A percentile compares a stretch with the other conserved stretches of the same genome.
Conservation (phyloP, 2,888 invertebrate species). For the Pristionchus exspectatus region DNA sequence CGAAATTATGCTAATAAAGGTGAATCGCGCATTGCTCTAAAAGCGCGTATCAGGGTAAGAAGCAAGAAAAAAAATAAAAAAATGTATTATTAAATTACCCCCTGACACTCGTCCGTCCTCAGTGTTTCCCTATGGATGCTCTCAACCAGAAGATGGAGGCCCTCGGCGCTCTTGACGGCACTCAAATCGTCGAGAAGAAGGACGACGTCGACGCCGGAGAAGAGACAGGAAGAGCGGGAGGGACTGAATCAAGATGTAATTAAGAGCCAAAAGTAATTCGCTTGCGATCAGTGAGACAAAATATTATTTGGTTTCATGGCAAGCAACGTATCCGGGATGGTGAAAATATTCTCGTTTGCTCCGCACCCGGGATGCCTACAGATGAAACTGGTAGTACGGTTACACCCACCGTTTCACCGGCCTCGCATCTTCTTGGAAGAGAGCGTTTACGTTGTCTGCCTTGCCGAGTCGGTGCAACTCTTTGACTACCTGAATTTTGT, state of each 20-base stretch:
- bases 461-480: conserved; percentile 13
- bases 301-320: too few species aligned
- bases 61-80: too few species aligned
- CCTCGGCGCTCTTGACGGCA: not conserved
- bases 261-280: too few species aligned
- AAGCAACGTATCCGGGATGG: too few species aligned
- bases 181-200: conserved; percentile 29
- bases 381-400: too few species aligned
- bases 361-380: too few species aligned
- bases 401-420: not conserved
- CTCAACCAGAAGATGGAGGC: conserved; percentile 2
- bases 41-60: too few species aligned
- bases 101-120: conserved; percentile 24
- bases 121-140: conserved; percentile 6
- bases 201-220: conserved; percentile 13
- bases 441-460: not conserved
- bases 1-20: too few species aligned
- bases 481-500: not conserved
- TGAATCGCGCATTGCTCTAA: too few species aligned
- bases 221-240: not conserved
- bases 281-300: too few species aligned
- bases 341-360: too few species aligned
- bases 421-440: conserved; percentile 26
- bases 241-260: conserved; percentile 6
- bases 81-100: too few species aligned